phyloP scores from a whole-genome alignment of 35 echinoderm and acorn worm genomes.

The Nesometra sesokonis region DNA sequence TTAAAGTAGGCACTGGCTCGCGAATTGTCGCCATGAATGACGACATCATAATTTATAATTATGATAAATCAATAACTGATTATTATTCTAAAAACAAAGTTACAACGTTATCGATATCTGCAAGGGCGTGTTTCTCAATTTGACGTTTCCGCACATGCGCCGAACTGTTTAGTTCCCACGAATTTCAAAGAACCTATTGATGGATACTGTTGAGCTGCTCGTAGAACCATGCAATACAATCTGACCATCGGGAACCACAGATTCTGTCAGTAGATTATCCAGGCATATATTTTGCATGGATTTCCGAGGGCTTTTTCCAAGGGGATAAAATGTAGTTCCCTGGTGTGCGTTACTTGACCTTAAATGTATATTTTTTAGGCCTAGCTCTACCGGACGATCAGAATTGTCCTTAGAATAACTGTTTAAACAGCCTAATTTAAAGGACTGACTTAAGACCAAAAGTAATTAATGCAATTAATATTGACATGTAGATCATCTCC shows the following conservation, averaged over 20 bases:
- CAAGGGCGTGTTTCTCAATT: too few relatives aligned
- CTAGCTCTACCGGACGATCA: neutral
- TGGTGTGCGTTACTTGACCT: neutral
- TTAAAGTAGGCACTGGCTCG: neutral
- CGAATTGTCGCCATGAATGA: neutral
- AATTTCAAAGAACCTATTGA: too few relatives aligned
- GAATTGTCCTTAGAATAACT: neutral
- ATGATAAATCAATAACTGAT: neutral
- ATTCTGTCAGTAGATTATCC: neutral
- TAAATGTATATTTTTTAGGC: neutral
- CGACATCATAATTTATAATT: neutral
- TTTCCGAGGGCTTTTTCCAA: neutral
- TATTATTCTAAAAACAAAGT: neutral
- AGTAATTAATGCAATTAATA: neutral
- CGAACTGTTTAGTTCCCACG: too few relatives aligned
- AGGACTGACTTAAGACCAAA: neutral
- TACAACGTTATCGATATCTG: neutral
- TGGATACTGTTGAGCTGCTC: too few relatives aligned
- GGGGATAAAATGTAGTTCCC: neutral
- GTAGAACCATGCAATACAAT: neutral
- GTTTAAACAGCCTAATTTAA: neutral
- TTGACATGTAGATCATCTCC: neutral
- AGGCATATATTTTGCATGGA: neutral
- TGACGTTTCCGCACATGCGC: too few relatives aligned
- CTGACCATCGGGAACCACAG: neutral